Conservation (phyloP, 2,113 vertebrate species). For the Solea solea region DNA sequence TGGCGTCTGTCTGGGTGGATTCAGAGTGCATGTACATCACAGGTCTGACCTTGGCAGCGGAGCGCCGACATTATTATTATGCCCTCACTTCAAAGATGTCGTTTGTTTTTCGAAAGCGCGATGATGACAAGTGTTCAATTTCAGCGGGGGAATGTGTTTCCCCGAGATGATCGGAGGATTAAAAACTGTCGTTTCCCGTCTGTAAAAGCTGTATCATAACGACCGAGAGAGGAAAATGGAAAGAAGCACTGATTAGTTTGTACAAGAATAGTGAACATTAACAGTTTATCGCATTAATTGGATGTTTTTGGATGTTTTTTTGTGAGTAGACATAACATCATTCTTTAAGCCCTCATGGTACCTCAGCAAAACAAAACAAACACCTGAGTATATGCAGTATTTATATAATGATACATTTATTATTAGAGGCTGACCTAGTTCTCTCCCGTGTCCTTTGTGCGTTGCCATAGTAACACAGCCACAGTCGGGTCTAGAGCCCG, state of each 20-base stretch:
- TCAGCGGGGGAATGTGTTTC: not conserved
- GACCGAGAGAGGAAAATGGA: too few species aligned
- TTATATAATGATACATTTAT: constrained; percentile 6
- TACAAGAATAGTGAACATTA: too few species aligned
- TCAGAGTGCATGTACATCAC: constrained; percentile 27
- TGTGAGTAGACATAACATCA: not conserved
- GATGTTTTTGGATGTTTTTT: too few species aligned
- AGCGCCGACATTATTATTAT: constrained; percentile 66
- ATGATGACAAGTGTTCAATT: constrained; percentile 39
- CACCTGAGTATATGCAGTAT: not conserved
- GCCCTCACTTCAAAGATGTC: constrained; percentile 59
- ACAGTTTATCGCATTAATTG: not conserved
- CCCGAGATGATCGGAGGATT: constrained; percentile 3
- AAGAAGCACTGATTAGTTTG: too few species aligned
- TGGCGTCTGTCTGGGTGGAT: constrained; percentile 30
- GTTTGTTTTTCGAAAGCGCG: constrained; percentile 6
- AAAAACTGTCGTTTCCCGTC: not conserved
- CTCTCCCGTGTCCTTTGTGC: not conserved
- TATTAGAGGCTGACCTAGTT: constrained; percentile 28
- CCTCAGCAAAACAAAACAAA: not conserved
- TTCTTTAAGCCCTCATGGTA: constrained; percentile 3
- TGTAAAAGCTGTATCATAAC: not conserved
- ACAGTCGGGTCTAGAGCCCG: constrained; percentile 1
- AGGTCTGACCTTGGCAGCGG: constrained; percentile 32
- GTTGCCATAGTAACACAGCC: constrained; percentile 44